A percentile compares a stretch with the other conserved stretches of the same genome.
phyloP scores from a whole-genome alignment of 1,140 invertebrate genomes.

The Chymomyza costata region DNA sequence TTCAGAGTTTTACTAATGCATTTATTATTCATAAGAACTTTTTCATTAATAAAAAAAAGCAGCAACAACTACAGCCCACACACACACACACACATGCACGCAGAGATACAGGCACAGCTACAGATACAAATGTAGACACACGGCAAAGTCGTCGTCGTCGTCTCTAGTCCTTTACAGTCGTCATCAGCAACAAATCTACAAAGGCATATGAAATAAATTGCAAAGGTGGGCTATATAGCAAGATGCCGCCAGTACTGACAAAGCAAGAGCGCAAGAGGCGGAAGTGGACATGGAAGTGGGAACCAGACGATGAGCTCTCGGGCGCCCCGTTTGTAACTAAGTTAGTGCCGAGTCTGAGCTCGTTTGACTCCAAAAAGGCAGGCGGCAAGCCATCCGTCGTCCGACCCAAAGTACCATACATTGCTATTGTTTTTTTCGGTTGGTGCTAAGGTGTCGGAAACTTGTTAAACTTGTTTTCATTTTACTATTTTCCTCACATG shows the following conservation, averaged over 20 bases:
- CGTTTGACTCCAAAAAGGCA: conserved; percentile 9
- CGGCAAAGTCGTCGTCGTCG: too few relatives aligned
- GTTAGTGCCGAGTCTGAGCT: conserved; percentile 38
- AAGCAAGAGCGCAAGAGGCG: conserved; percentile 13
- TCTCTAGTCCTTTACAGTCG: conserved; percentile 32
- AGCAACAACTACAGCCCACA: conserved; percentile 25
- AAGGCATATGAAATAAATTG: conserved; percentile 34
- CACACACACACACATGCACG: conserved; percentile 8
- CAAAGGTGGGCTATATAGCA: conserved; percentile 25
- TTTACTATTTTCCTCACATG: conserved; percentile 45
- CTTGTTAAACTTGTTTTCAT: conserved; percentile 72
- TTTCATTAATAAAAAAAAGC: conserved; percentile 55
- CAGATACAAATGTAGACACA: not conserved
- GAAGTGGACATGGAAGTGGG: too few relatives aligned
- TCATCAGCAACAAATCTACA: conserved; percentile 47
- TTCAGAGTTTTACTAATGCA: conserved; percentile 41
- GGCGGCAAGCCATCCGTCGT: conserved; percentile 9
- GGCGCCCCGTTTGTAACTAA: conserved; percentile 35
- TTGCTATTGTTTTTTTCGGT: conserved; percentile 51
- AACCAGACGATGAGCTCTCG: too few relatives aligned
- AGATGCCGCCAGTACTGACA: conserved; percentile 9
- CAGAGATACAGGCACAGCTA: not conserved
- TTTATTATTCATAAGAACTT: conserved; percentile 72
- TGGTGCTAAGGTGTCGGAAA: conserved; percentile 63
- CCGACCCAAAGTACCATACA: conserved; percentile 32